Evolutionary conservation across 2,113 vertebrate genomes (phyloP), one percentile per base, ranked within the genome.

Genomic region (Cisticola juncidis): DNA sequence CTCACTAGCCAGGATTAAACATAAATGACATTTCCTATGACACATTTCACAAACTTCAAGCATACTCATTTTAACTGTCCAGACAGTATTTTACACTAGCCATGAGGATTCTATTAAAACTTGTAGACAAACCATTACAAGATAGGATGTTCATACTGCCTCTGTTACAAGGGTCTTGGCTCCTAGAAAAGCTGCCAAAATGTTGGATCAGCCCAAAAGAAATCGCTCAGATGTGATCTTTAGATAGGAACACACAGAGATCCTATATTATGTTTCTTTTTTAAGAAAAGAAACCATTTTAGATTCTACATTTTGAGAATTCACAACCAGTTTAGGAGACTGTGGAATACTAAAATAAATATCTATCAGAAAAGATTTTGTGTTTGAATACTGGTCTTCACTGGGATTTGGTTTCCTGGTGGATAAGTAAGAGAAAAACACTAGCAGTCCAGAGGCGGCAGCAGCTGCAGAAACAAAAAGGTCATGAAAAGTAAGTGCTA

Each of bases 391-490:
- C 31, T 86, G 80, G 38, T 76, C 40, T 89, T 95, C 53, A 77
- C 28, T 50, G 61, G 56, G 84, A 78, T 57, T 95, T 92, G 64
- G 22, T 78, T 93, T 91, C 66, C 69, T 54, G 40, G 35, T 72
- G 88, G 74, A 60, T 93, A 92, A 93, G 28, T 29, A 90, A 64
- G 56, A 77, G 61, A 70, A 81, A 94, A 90, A 72, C 51, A 54
- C 53, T 50, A 89, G 44, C 66, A 94, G 84, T 33, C 47, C 81
- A 95, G 90, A 90, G 85, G n/a, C 54, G 83, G 71, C 81, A 94
- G 91, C 92, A 94, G 88, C 94, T 95, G 93, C 89, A 93, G 94
- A 74, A 96, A 94, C 86, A 97, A 89, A 95, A 95, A 95, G 88
- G 84, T 94, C 77, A 92, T 94, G 88, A 96, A 97, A 95, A 81